These are phyloP conservation scores for Anniella stebbinsi DNA, from an alignment of 2,797 vertebrate genomes.

Conservation along the genomic window DNA sequence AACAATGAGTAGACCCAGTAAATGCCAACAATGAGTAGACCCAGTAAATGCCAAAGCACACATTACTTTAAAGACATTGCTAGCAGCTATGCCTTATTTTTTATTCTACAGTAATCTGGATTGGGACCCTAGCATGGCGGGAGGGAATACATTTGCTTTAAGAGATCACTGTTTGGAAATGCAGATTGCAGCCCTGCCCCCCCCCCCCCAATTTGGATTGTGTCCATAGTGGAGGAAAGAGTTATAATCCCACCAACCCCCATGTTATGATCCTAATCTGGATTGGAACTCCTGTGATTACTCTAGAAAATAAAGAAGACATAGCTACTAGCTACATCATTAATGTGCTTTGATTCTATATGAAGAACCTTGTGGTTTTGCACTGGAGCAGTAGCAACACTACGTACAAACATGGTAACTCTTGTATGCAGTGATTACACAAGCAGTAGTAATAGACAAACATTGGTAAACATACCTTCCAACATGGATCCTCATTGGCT, in stretches of 20 bases:
- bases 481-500: constrained; percentile 95
- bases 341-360: too few species aligned
- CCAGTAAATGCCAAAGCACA: background rate
- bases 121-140: too few species aligned
- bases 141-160: too few species aligned
- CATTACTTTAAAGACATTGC: too few species aligned
- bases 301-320: too few species aligned
- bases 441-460: constrained; percentile 1
- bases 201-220: too few species aligned
- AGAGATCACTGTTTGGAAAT: too few species aligned
- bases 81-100: too few species aligned
- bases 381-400: background rate
- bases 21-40: background rate
- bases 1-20: background rate
- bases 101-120: too few species aligned
- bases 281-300: too few species aligned
- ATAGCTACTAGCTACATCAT: too few species aligned
- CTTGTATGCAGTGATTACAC: background rate
- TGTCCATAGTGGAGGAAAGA: background rate
- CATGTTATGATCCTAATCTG: background rate
- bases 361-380: background rate
- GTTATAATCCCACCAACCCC: background rate
- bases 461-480: constrained; percentile 88
- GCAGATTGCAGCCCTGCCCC: too few species aligned
- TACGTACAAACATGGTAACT: background rate